phyloP scores from a whole-genome alignment of 2,113 vertebrate species.

The Chionomys nivalis region DNA sequence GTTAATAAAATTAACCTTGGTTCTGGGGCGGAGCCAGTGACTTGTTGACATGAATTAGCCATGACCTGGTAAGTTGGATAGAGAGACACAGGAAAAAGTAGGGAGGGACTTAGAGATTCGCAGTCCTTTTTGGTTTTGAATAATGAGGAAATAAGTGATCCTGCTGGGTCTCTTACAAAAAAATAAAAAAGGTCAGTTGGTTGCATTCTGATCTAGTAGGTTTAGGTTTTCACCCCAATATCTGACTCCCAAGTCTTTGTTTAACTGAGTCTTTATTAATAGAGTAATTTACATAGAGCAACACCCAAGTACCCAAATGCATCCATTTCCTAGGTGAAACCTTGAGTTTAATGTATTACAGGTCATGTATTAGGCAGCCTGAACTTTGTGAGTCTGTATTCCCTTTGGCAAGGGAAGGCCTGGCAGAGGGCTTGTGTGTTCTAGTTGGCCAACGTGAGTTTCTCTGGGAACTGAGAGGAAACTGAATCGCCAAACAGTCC shows the following conservation, averaged over 20 bases:
- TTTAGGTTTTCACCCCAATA: background rate
- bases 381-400: background rate
- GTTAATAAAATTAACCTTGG: background rate
- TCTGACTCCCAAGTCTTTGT: background rate
- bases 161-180: too few relatives aligned
- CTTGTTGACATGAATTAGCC: background rate
- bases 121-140: background rate
- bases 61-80: background rate
- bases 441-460: background rate
- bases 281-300: background rate
- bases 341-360: conserved; percentile 36
- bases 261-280: too few relatives aligned
- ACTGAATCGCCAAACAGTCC: background rate
- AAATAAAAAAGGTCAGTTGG: too few relatives aligned
- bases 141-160: background rate
- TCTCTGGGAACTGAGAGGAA: conserved; percentile 10
- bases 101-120: too few relatives aligned
- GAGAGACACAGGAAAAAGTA: too few relatives aligned
- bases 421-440: background rate
- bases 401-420: background rate
- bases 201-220: too few relatives aligned
- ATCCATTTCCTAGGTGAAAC: background rate
- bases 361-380: background rate
- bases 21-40: background rate
- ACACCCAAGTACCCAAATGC: background rate